Evolutionary conservation across 2,113 vertebrate species (phyloP).

Genomic region (Cygnus atratus): DNA sequence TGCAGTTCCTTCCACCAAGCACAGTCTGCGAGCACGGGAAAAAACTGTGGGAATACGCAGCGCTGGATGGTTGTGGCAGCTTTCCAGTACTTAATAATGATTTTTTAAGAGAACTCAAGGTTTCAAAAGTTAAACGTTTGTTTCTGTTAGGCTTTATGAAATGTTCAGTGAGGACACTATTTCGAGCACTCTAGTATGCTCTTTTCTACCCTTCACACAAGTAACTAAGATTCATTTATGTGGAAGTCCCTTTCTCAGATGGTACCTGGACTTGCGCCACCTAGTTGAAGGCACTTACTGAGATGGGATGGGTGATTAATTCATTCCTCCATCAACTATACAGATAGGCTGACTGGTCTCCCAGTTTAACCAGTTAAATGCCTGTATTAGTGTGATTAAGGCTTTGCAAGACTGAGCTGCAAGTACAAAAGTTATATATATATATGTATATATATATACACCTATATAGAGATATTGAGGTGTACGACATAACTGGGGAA

Average conservation of each 20-base stretch:
- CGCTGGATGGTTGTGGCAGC: conserved; percentile 7
- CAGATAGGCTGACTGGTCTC: not conserved
- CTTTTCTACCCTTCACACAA: not conserved
- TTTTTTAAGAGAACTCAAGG: not conserved
- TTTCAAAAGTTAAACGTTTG: conserved; percentile 8
- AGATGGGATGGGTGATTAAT: not conserved
- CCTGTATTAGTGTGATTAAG: not conserved
- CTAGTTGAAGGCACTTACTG: not conserved
- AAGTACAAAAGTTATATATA: not conserved
- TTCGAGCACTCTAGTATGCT: not conserved
- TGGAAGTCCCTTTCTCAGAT: not conserved
- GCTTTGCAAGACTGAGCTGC: not conserved
- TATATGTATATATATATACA: too few relatives aligned
- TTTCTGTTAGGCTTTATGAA: not conserved
- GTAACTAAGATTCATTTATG: not conserved
- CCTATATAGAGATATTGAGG: too few relatives aligned
- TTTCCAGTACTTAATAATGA: not conserved
- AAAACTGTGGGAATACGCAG: conserved; percentile 19
- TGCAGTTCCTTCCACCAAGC: conserved; percentile 28
- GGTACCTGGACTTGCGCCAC: not conserved
- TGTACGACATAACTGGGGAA: not conserved
- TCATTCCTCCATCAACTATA: not conserved
- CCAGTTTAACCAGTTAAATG: not conserved
- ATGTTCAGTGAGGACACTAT: not conserved
- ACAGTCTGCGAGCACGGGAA: conserved; percentile 3